Evolutionary conservation across 2,113 vertebrate genomes (phyloP), one percentile per base, ranked within the genome.

Genomic region (Pseudolaguvia tuberculata): DNA sequence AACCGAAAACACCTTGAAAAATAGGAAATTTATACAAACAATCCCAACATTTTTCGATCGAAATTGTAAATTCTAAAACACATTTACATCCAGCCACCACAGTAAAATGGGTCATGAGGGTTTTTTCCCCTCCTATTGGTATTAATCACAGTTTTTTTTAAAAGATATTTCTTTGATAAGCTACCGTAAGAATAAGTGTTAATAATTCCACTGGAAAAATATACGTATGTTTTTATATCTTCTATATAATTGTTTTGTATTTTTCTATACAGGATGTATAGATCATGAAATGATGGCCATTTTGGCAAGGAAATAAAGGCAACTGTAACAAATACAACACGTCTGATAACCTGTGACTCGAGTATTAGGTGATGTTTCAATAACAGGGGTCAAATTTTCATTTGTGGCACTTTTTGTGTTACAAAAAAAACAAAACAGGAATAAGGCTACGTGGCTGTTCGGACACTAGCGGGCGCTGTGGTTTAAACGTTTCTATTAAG

Each of bases 171-270:
- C 69, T 73, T 69, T 82, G 83, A 84, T 83, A 85, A 84, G 85
- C 80, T 85, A 87, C 88, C 79, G 87, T 87, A 87, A 88, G 87
- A 89, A 87, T 84, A 88, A 87, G 85, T 86, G 87, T 89, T 84
- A 87, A 90, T 90, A 91, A 89, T 86, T 90, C 91, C 89, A 90
- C 90, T 91, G 90, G 83, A 91, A 92, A 91, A 92, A 92, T 91
- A 92, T 90, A 92, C 85, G 87, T 89, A 89, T 90, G 90, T 90
- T 11, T 57, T 25, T 65, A 88, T 90, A 91, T 91, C 90, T 86
- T 92, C 75, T 84, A 91, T 91, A 85, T 82, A 91, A 84, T 81
- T 83, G 89, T 79, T 72, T 89, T 86, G 87, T 81, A 84, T 88
- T 88, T 90, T 88, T 91, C 87, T 88, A 85, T 91, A 91, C 89